Percentiles rank a stretch among this genome's conserved stretches.
Evolutionary conservation across 2,113 vertebrate genomes (phyloP).

Genomic region (Ginglymostoma cirratum): DNA sequence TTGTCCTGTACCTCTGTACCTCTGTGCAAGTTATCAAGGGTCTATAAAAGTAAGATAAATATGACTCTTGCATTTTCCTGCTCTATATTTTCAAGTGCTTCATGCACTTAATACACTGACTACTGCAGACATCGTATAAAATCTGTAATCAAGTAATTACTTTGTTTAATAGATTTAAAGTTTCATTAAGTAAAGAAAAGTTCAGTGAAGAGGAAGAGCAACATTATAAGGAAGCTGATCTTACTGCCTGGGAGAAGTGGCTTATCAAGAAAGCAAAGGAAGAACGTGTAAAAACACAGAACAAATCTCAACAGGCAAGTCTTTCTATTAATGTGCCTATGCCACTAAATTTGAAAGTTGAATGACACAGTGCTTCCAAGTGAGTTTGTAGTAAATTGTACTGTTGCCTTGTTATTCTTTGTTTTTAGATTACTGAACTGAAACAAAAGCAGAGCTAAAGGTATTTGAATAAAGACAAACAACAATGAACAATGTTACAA

Average conservation of each 20-base stretch:
- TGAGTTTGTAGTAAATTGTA: not conserved
- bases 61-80: not conserved
- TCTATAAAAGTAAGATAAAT: not conserved
- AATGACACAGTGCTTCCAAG: not conserved
- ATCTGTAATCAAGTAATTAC: not conserved
- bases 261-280: constrained; percentile 81
- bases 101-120: not conserved
- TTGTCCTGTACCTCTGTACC: not conserved
- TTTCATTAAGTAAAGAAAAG: constrained; percentile 39
- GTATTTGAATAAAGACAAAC: not conserved
- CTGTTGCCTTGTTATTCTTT: not conserved
- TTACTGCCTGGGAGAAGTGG: constrained; percentile 86
- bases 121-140: not conserved
- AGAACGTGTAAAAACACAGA: constrained; percentile 65
- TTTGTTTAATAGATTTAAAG: constrained; percentile 12
- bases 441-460: not conserved
- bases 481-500: not conserved
- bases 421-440: not conserved
- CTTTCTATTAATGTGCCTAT: not conserved
- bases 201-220: constrained; percentile 40
- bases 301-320: constrained; percentile 67
- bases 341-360: not conserved
- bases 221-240: constrained; percentile 45
- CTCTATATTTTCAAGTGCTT: not conserved
- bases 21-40: not conserved